Percentiles rank a stretch among this genome's conserved stretches.
phyloP scores from a whole-genome alignment of 2,888 invertebrate species.

The Hyles lineata region DNA sequence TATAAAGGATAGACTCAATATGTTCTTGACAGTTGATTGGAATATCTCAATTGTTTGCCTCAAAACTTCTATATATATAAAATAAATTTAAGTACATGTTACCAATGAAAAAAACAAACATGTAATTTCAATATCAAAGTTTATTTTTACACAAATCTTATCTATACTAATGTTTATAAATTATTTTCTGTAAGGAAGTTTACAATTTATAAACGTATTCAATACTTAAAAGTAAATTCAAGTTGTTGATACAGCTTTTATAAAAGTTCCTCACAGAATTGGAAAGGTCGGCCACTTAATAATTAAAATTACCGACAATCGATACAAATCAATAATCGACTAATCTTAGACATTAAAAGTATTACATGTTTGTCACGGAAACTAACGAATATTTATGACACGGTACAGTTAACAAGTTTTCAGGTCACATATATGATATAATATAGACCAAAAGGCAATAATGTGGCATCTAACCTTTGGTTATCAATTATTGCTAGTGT shows the following conservation, averaged over 20 bases:
- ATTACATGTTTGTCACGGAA: background rate
- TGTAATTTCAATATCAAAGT: background rate
- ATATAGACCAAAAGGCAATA: slow-evolving; percentile 21
- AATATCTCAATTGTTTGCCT: no score
- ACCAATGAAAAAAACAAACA: background rate
- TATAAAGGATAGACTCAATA: no score
- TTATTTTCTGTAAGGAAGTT: slow-evolving; percentile 10
- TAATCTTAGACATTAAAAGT: background rate
- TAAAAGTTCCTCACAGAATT: slow-evolving; percentile 20
- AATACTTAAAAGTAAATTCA: slow-evolving; percentile 26
- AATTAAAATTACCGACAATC: background rate
- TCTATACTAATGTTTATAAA: background rate
- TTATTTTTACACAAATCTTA: slow-evolving; percentile 17
- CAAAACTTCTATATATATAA: no score
- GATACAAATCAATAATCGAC: slow-evolving; percentile 16
- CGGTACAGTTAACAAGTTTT: slow-evolving; percentile 3
- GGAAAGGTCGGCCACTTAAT: background rate
- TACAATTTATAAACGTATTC: slow-evolving; percentile 13
- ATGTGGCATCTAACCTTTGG: slow-evolving; percentile 25
- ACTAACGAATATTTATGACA: slow-evolving; percentile 13
- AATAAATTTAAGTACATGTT: background rate
- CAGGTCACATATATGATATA: slow-evolving; percentile 16
- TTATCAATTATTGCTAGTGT: slow-evolving; percentile 13
- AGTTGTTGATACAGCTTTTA: slow-evolving; percentile 18
- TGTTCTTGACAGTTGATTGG: no score